phyloP scores from a whole-genome alignment of 2,888 invertebrate genomes.

The Pachycephus smyrnensis region DNA sequence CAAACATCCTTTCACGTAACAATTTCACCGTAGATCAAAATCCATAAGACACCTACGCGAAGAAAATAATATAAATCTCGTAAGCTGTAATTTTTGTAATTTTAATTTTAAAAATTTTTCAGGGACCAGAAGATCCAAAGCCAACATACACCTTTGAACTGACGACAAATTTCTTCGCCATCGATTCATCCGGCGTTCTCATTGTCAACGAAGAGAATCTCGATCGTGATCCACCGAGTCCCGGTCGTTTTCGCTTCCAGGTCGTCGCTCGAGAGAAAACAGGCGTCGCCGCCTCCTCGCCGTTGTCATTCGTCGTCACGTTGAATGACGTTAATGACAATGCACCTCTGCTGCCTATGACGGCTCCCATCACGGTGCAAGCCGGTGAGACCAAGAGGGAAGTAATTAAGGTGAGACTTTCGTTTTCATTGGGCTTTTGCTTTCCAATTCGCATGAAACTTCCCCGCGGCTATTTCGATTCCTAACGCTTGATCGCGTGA shows the following conservation, averaged over 20 bases:
- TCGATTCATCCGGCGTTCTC: conserved; percentile 79
- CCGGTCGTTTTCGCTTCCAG: conserved; percentile 87
- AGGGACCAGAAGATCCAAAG: conserved; percentile 83
- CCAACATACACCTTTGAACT: conserved; percentile 86
- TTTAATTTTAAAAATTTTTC: conserved; percentile 41
- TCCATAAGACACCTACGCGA: too few species aligned
- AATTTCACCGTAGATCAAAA: neutral
- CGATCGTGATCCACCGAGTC: conserved; percentile 89
- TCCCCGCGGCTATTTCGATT: neutral
- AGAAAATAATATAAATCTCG: too few species aligned
- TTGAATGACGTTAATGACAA: conserved; percentile 89
- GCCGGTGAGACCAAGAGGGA: conserved; percentile 79
- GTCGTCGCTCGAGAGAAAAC: conserved; percentile 86
- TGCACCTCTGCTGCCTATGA: conserved; percentile 83
- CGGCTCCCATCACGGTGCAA: conserved; percentile 84
- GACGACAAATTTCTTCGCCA: conserved; percentile 85
- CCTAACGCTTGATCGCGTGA: neutral
- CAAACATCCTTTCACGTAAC: neutral
- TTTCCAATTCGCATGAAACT: neutral
- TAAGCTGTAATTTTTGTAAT: neutral
- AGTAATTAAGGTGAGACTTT: conserved; percentile 74
- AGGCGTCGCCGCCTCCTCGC: conserved; percentile 85
- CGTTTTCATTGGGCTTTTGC: conserved; percentile 14
- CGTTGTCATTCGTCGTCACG: conserved; percentile 81
- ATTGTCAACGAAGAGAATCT: conserved; percentile 86